Percentiles rank a stretch among this genome's conserved stretches.
phyloP scores from a whole-genome alignment of 2,797 vertebrate genomes.

The Chaenodraco wilsoni region DNA sequence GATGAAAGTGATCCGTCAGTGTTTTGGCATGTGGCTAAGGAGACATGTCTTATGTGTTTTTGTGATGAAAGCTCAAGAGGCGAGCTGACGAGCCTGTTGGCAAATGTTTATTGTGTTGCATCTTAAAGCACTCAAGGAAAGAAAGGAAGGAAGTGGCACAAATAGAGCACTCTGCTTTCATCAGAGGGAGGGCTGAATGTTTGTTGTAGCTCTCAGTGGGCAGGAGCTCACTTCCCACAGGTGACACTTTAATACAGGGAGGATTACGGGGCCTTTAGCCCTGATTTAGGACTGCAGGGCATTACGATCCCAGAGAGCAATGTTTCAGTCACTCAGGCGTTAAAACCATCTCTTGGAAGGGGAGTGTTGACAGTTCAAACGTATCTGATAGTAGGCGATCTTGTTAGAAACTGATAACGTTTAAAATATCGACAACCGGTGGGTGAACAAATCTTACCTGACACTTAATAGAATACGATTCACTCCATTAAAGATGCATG shows the following conservation, averaged over 20 bases:
- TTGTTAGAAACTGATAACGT: neutral
- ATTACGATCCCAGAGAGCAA: neutral
- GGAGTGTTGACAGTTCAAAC: neutral
- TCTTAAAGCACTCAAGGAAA: constrained; percentile 50
- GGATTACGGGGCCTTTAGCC: neutral
- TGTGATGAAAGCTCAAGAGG: constrained; percentile 68
- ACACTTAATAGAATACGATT: neutral
- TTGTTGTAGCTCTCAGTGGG: neutral
- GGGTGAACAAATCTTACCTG: neutral
- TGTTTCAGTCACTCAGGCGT: neutral
- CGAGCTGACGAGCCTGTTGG: constrained; percentile 17
- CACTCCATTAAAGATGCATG: neutral
- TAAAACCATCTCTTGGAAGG: neutral
- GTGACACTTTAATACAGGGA: constrained; percentile 2
- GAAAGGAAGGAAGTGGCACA: constrained; percentile 68
- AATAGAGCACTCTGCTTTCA: constrained; percentile 24
- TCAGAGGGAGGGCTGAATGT: constrained; percentile 16
- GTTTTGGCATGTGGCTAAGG: constrained; percentile 20
- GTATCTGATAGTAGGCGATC: neutral
- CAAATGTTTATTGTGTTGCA: constrained; percentile 43
- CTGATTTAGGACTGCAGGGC: neutral
- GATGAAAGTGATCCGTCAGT: constrained; percentile 55
- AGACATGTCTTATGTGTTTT: constrained; percentile 39
- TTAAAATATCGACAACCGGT: neutral
- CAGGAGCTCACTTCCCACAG: constrained; percentile 26